These are phyloP conservation scores for Mustela nigripes DNA, from an alignment of 2,113 vertebrate genomes.

Conservation along the genomic window DNA sequence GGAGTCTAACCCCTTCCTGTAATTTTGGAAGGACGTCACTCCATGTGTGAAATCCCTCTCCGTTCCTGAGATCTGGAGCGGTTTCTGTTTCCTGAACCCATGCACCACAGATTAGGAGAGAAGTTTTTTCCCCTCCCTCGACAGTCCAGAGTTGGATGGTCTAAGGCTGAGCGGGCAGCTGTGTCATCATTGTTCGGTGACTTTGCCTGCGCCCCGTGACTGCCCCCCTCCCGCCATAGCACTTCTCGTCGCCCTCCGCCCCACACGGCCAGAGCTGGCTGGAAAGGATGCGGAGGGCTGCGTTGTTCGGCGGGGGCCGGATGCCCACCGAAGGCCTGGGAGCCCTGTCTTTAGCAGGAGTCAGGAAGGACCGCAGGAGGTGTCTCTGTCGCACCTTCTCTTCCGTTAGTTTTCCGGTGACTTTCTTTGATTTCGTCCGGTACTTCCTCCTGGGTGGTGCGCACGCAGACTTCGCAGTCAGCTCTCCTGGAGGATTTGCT, in stretches of 20 bases:
- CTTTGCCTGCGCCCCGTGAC: no score
- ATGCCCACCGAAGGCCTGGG: accelerated
- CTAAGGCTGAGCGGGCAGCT: not conserved
- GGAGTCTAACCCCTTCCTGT: not conserved
- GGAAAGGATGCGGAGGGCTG: no score
- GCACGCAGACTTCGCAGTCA: accelerated
- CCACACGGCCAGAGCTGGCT: accelerated
- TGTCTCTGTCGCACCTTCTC: not conserved
- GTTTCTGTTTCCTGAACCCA: not conserved
- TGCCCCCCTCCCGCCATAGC: no score
- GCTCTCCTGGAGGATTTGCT: not conserved
- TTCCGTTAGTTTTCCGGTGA: not conserved
- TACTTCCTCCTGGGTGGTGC: not conserved
- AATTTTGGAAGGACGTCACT: not conserved
- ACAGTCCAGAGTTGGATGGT: not conserved
- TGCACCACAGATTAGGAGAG: not conserved
- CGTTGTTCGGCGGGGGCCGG: not conserved
- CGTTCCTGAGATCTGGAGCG: not conserved
- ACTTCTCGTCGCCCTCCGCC: accelerated
- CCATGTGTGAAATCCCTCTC: not conserved
- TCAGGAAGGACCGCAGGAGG: no score
- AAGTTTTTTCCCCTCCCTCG: not conserved
- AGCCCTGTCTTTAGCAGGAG: not conserved
- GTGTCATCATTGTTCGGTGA: accelerated
- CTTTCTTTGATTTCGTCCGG: not conserved